Base-by-base conservation (phyloP, 2,888 invertebrate species). In the Vesta saturnalis region DNA sequence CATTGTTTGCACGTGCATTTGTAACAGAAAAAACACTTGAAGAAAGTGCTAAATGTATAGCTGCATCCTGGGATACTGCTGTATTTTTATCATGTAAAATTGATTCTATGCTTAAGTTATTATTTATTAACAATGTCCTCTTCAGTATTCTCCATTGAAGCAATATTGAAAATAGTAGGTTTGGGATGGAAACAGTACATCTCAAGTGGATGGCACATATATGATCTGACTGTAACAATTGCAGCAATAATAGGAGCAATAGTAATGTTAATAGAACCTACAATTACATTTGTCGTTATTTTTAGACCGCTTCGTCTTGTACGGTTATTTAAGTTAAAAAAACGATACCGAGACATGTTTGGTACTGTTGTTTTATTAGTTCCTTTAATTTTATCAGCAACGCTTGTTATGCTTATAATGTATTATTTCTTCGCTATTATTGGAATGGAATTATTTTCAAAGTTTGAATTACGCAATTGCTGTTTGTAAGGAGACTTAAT, bases 361-460 rank as follows among this genome's bases (percentile, higher is more conserved):
- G 94, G 94, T 22, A 94, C 94, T 0, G 85, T 94, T 58, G 93
- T 94, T 21, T 89, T 94, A 70, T 85, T 95, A 39, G 89, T 92
- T 0, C 93, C 94, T n/a, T 86, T 94, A 16, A 92, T 95, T 90
- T 90, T 92, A 58, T 94, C 94, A 0, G 92, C 95, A 0, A 92
- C 92, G 10, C 89, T 94, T 72, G 94, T 94, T 10, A 93, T 95
- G 89, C 85, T 92, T 63, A 91, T 92, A 75, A 87, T 95, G 83
- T 95, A 94, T 82, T 96, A 94, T 83, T 94, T 93, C 86, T 95
- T 94, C 85, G 94, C 94, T 1, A 93, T 96, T 74, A 89, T 95
- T 78, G 95, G 94, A 60, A 95, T 95, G 94, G 96, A 95, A 82
- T 84, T 94, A 18, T 95, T 95, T 82, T 88, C 93, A 0, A 87